Base-by-base conservation (phyloP, 2,888 invertebrate species). In the Pycnomerus fuliginosus region DNA sequence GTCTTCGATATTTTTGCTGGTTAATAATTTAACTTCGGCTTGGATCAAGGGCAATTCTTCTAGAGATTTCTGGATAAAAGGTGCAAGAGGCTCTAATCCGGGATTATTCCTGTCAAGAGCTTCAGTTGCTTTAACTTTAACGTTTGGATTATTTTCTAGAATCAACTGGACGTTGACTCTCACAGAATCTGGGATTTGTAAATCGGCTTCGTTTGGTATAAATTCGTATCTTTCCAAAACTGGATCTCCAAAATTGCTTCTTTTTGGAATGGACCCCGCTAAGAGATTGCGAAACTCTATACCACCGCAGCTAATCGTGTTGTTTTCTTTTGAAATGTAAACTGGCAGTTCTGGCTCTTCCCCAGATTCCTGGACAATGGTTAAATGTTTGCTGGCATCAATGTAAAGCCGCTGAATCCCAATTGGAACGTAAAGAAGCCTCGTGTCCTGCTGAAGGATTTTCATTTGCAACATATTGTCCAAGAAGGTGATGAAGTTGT, bases 401-500 rank as follows among this genome's bases (percentile, higher is more conserved):
- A 80, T 74, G 5, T 68, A 62, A 5, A 79, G 48, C 33, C 68
- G 71, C 40, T 74, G 70, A 14, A 80, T 72, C 13, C 76, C 66
- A 1, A 78, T 78, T 0, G 90, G 90, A 0, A 90, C 77, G 60
- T 82, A 77, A 1, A 90, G 76, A 3, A 30, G 3, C 25, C 37
- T 43, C 4, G 2, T 80, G 78, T 3, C 83, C 22, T 79, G 75
- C 10, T 81, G 79, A 11, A 90, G 64, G 39, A 91, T 83, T 5
- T 58, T 57, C 56, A 88, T 78, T 70, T 93, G 93, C 7, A 94
- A 75, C 83, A 93, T 84, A 35, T 87, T 87, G 71, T 93, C 93
- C 77, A 93, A 80, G 71, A 90, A 92, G 0, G 90, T 80, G 7
- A 90, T 84, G 90, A 91, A 93, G 71, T 91, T 90, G 11, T 55